phyloP scores from a whole-genome alignment of 2,113 vertebrate genomes.

The Rallus limicola region DNA sequence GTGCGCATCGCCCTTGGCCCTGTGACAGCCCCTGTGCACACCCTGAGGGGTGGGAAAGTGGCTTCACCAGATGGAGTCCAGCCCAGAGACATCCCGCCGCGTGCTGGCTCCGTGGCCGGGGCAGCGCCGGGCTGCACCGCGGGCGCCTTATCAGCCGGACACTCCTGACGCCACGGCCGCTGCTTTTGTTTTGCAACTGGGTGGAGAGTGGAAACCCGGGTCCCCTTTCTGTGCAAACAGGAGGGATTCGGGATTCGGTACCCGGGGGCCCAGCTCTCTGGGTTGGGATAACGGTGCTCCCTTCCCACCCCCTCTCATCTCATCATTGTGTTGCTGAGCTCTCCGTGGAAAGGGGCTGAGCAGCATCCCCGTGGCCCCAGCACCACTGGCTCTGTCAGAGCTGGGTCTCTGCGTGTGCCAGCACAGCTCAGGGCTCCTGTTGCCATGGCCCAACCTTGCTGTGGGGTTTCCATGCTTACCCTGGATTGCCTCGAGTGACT shows the following conservation, averaged over 20 bases:
- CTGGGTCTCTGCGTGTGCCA: too few relatives aligned
- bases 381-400: rapidly evolving
- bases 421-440: too few relatives aligned
- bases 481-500: not conserved
- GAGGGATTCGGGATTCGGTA: not conserved
- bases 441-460: too few relatives aligned
- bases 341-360: not conserved
- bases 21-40: rapidly evolving
- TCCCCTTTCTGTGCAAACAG: not conserved
- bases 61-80: rapidly evolving
- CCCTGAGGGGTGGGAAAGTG: rapidly evolving
- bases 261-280: not conserved
- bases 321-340: not conserved
- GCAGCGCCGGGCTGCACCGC: not conserved
- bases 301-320: not conserved
- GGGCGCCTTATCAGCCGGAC: not conserved
- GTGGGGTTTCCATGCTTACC: too few relatives aligned
- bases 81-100: rapidly evolving
- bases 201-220: not conserved
- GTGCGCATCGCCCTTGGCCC: not conserved
- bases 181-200: not conserved
- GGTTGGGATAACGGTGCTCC: rapidly evolving
- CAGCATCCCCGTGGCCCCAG: not conserved
- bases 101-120: not conserved
- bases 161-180: not conserved